Evolutionary conservation across 1,140 invertebrate genomes (phyloP).

Genomic region (Pseudomyrmex dendroicus): DNA sequence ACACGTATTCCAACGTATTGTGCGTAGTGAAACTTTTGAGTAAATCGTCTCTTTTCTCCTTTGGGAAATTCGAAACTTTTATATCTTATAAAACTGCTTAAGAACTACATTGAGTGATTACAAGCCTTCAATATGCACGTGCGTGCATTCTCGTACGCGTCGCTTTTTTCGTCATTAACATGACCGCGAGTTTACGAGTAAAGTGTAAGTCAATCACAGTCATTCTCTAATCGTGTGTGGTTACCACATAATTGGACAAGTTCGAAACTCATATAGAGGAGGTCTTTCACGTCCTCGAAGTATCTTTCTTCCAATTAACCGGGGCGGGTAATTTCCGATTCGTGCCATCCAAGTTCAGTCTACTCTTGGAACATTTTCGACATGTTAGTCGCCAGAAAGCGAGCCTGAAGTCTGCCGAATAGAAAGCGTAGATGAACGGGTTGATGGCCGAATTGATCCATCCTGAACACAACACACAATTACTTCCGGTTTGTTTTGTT

Average conservation of each 20-base stretch:
- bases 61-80: background rate
- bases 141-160: background rate
- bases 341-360: conserved; percentile 60
- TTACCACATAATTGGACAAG: conserved; percentile 36
- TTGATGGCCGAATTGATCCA: conserved; percentile 97
- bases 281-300: conserved; percentile 70
- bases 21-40: conserved; percentile 19
- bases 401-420: conserved; percentile 93
- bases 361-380: conserved; percentile 74
- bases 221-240: conserved; percentile 14
- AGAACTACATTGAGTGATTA: background rate
- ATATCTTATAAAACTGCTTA: conserved; percentile 24
- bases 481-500: background rate
- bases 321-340: conserved; percentile 65
- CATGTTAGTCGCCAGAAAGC: conserved; percentile 92
- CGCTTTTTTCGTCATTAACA: background rate
- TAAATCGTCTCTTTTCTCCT: no score
- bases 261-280: conserved; percentile 18
- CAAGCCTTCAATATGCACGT: background rate
- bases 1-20: conserved; percentile 6
- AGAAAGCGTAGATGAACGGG: conserved; percentile 95
- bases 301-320: conserved; percentile 69
- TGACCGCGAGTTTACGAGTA: background rate
- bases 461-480: conserved; percentile 78
- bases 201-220: conserved; percentile 30